These are phyloP conservation scores for Leptogaster cylindrica DNA, from an alignment of 2,888 invertebrate species.

Conservation along the genomic window DNA sequence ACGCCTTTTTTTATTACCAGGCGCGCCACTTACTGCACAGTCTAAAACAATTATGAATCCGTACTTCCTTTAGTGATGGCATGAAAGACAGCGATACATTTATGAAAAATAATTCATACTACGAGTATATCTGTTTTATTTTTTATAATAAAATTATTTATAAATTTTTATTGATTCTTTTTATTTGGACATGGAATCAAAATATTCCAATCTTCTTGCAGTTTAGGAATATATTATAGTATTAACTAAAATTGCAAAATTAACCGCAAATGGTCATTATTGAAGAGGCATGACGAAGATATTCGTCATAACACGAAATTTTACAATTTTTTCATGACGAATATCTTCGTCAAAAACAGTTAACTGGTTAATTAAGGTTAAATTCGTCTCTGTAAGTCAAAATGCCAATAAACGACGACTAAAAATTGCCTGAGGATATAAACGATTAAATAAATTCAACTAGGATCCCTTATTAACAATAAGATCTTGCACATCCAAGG, in stretches of 20 bases:
- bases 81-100: slow-evolving; percentile 27
- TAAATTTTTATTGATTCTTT: slow-evolving; percentile 21
- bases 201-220: slow-evolving; percentile 23
- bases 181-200: slow-evolving; percentile 26
- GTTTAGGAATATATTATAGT: slow-evolving; percentile 31
- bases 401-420: too few relatives aligned
- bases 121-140: slow-evolving; percentile 16
- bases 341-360: slow-evolving; percentile 16
- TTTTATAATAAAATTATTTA: slow-evolving; percentile 28
- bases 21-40: slow-evolving; percentile 17
- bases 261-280: slow-evolving; percentile 18
- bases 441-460: too few relatives aligned
- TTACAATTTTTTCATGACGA: not conserved
- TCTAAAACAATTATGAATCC: slow-evolving; percentile 26
- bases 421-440: too few relatives aligned
- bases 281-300: slow-evolving; percentile 23
- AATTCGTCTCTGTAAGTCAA: too few relatives aligned
- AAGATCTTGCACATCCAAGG: too few relatives aligned
- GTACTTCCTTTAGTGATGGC: slow-evolving; percentile 14
- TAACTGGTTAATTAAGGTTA: slow-evolving; percentile 17
- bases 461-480: too few relatives aligned
- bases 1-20: slow-evolving; percentile 15
- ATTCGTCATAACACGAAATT: slow-evolving; percentile 20
- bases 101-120: slow-evolving; percentile 28
- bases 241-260: slow-evolving; percentile 16